Conservation (phyloP, 2,888 invertebrate genomes). For the Lymantria monacha region DNA sequence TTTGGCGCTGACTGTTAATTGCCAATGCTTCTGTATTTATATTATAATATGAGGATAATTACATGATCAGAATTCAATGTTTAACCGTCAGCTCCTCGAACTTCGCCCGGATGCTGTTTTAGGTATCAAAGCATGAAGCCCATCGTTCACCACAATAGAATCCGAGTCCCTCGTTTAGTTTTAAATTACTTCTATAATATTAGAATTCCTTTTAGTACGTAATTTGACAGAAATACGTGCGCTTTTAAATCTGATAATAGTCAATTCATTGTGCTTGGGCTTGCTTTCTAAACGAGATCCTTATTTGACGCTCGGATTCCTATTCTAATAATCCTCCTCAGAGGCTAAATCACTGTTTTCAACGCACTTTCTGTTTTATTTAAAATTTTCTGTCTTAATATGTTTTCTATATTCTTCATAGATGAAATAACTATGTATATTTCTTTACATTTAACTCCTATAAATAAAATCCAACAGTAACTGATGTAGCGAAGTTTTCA, state of each 20-base stretch:
- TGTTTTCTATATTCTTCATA: conserved; percentile 49
- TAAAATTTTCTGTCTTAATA: conserved; percentile 49
- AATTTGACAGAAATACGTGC: conserved; percentile 59
- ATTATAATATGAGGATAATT: conserved; percentile 9
- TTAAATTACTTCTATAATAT: conserved; percentile 56
- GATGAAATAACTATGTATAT: conserved; percentile 39
- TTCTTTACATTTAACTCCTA: conserved; percentile 42
- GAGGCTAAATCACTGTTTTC: conserved; percentile 55
- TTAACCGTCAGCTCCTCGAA: conserved; percentile 73
- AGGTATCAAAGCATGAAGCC: conserved; percentile 75
- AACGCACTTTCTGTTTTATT: conserved; percentile 59
- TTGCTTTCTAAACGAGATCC: conserved; percentile 68
- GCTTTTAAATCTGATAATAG: conserved; percentile 64
- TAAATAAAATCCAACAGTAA: conserved; percentile 49
- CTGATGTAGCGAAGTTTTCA: conserved; percentile 45
- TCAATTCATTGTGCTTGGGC: conserved; percentile 75
- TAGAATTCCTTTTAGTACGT: conserved; percentile 60
- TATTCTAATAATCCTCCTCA: conserved; percentile 48
- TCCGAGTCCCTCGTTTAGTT: conserved; percentile 56
- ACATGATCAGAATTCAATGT: conserved; percentile 24
- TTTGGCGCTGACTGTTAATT: conserved; percentile 75
- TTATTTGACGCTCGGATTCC: conserved; percentile 51
- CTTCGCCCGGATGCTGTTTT: conserved; percentile 57
- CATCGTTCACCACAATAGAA: conserved; percentile 57
- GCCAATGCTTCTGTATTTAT: conserved; percentile 10